phyloP scores from a whole-genome alignment of 1,140 invertebrate genomes.

The Temnothorax longispinosus region DNA sequence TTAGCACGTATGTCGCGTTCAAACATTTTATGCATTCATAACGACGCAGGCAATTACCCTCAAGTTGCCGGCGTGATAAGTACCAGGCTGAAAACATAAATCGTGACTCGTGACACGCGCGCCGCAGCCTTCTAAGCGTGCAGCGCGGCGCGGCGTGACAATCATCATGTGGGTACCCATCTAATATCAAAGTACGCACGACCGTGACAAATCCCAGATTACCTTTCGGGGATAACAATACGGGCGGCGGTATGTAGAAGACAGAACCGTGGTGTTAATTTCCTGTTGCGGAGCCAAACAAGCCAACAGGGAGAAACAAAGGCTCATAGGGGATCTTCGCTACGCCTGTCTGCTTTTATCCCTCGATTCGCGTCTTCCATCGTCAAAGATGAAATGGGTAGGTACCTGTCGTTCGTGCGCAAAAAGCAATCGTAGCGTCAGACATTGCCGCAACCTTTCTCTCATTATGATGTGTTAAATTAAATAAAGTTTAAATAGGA shows the following conservation, averaged over 20 bases:
- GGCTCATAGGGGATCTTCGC: slow-evolving; percentile 67
- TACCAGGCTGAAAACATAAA: slow-evolving; percentile 53
- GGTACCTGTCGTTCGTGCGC: slow-evolving; percentile 26
- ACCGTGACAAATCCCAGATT: slow-evolving; percentile 70
- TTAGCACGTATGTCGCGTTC: slow-evolving; percentile 46
- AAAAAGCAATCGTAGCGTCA: slow-evolving; percentile 15
- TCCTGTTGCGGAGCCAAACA: slow-evolving; percentile 71
- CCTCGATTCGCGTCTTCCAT: slow-evolving; percentile 29
- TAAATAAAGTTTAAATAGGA: slow-evolving; percentile 23
- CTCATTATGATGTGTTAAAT: slow-evolving; percentile 15
- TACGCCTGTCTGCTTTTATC: slow-evolving; percentile 45
- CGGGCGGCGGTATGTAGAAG: slow-evolving; percentile 61
- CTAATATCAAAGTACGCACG: slow-evolving; percentile 64
- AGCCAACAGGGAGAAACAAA: slow-evolving; percentile 67
- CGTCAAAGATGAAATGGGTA: slow-evolving; percentile 42
- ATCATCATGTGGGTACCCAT: slow-evolving; percentile 38
- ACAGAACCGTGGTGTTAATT: slow-evolving; percentile 72
- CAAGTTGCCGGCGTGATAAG: slow-evolving; percentile 49
- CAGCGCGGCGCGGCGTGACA: too few relatives aligned
- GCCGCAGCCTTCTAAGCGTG: slow-evolving; percentile 14
- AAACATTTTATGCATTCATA: slow-evolving; percentile 60
- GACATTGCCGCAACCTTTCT: neutral
- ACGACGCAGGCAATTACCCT: slow-evolving; percentile 51
- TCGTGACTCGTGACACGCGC: slow-evolving; percentile 39
- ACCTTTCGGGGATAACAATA: slow-evolving; percentile 70